Percentiles rank a stretch among this genome's conserved stretches.
Conservation (phyloP, 2,797 vertebrate genomes). For the Enteromius thamalakanensis region DNA sequence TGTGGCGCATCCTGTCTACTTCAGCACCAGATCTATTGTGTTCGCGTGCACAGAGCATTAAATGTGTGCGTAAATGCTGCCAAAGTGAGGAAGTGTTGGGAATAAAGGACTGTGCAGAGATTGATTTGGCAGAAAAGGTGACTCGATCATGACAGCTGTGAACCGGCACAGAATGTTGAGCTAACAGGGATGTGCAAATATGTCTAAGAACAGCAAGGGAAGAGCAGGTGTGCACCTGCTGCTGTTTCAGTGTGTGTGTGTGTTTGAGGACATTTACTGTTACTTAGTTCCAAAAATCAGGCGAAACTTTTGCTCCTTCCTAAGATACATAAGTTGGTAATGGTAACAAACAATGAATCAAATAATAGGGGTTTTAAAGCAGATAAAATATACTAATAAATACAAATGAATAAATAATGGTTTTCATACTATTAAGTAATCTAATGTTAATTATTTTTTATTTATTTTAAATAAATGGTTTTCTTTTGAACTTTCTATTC, state of each 20-base stretch:
- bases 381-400: too few relatives aligned
- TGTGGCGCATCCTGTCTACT: constrained; percentile 7
- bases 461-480: background rate
- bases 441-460: too few relatives aligned
- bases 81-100: constrained; percentile 1
- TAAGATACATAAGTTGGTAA: background rate
- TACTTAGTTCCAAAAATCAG: background rate
- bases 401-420: background rate
- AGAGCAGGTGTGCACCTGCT: constrained; percentile 11
- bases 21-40: constrained; percentile 2
- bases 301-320: background rate
- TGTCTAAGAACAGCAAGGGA: constrained; percentile 14
- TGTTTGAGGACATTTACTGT: background rate
- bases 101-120: constrained; percentile 22
- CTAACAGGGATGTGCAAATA: constrained; percentile 45
- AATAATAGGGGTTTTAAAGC: background rate
- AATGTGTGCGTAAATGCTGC: constrained; percentile 29
- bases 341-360: background rate
- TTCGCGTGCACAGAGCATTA: constrained; percentile 8
- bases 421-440: too few relatives aligned
- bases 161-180: constrained; percentile 34
- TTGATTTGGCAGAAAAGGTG: constrained; percentile 47
- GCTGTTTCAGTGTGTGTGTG: constrained; percentile 1
- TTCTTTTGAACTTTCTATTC: background rate
- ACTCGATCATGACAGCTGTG: constrained; percentile 41